Base-by-base conservation (phyloP, 2,888 invertebrate species). In the Pseudolycoriella hygida region DNA sequence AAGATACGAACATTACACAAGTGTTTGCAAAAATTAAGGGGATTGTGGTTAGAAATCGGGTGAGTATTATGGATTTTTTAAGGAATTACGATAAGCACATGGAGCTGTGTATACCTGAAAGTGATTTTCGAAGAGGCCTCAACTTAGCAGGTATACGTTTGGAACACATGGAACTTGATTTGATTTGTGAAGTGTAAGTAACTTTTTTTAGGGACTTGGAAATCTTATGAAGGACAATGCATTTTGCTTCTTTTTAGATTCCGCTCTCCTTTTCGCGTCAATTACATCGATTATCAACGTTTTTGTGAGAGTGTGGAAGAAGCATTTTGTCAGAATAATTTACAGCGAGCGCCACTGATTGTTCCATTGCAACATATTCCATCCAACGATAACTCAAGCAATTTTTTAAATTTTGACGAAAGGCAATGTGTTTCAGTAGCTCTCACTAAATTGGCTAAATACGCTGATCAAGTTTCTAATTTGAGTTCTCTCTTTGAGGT, bases 391-490 rank as follows among this genome's bases (percentile, higher is more conserved):
- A 70, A 76, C 51, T 69, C 74, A 14, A 62, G 62, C 49, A 70
- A 70, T 52, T 82, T 80, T 69, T 71, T 84, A 51, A 80, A 80
- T 64, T 83, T 76, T 59, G 80, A 82, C 50, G 82, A 84, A 62
- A 67, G 85, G 20, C 68, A 68, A 47, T 58, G 68, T 30, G 69
- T 78, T 34, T 72, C 79, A 2, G 64, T 69, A 46, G 81, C 80
- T 1, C 68, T 85, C 54, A 71, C 76, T 60, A 81, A 80, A 57
- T 67, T 85, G 17, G 69, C 77, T 31, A 72, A 72, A 51, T 70
- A 71, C 40, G 74, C 77, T 1, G 77, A 80, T 53, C 71, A 76
- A 50, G 66, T 77, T 32, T 75, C 77, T 47, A 83, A 84, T 54
- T 68, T 84, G 38, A 68, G 74, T 43, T 76, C 79, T 41, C 67